Conservation (phyloP, 2,888 invertebrate species). For the Sthenelais limicola region DNA sequence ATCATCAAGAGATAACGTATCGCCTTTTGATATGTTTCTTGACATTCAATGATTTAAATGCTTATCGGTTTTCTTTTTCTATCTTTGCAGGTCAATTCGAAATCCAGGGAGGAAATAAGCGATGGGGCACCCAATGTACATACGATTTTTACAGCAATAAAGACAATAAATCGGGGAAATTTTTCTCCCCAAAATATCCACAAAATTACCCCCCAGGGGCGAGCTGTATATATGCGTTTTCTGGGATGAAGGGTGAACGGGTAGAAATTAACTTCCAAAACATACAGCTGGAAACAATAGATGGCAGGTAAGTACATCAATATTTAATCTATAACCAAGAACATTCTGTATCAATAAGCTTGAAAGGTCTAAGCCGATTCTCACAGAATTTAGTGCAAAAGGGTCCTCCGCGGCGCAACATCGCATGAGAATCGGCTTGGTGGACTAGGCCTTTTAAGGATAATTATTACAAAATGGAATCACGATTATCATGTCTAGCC, state of each 20-base stretch:
- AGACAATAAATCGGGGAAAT: slow-evolving; percentile 60
- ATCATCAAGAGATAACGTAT: no score
- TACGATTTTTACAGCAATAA: slow-evolving; percentile 62
- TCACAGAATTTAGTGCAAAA: no score
- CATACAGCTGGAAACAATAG: slow-evolving; percentile 61
- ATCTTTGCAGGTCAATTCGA: slow-evolving; percentile 61
- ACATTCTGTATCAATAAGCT: no score
- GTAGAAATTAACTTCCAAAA: slow-evolving; percentile 67
- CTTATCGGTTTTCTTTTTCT: slow-evolving; percentile 12
- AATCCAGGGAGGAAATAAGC: slow-evolving; percentile 57
- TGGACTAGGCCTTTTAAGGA: no score
- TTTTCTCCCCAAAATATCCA: slow-evolving; percentile 70
- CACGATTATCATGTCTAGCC: no score
- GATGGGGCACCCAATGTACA: slow-evolving; percentile 61
- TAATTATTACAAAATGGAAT: no score
- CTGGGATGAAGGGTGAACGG: slow-evolving; percentile 66
- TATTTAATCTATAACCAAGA: no score
- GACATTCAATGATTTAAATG: background rate
- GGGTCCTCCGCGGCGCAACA: no score
- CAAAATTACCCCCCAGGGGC: slow-evolving; percentile 70
- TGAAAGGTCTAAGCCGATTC: no score
- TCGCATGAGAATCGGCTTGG: no score
- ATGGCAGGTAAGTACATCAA: slow-evolving; percentile 47
- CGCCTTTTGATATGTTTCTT: no score
- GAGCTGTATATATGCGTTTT: slow-evolving; percentile 72